Base-by-base conservation (phyloP, 2,797 vertebrate species). In the Sardinella longiceps region DNA sequence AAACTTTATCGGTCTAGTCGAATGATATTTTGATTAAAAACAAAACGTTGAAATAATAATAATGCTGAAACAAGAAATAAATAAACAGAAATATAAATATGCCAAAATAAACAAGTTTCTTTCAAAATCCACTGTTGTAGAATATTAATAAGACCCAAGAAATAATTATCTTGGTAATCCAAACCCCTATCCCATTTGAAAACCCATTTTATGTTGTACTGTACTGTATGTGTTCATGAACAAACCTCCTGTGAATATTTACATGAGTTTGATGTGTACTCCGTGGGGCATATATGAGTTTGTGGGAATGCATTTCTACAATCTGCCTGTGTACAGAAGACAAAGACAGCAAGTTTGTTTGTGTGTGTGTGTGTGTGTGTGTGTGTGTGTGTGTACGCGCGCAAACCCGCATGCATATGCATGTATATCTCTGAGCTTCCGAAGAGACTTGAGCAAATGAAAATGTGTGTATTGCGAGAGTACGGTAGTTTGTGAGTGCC, bases 1-100 rank as follows among this genome's bases (percentile, higher is more conserved):
- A 85, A 85, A 87, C 86, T 25, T 84, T 83, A 88, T 87, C 87
- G 88, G 87, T 82, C 81, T 84, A 20, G 46, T 89, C 30, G 90
- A 89, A 84, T 86, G 89, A 84, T 87, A 70, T 43, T 77, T 77
- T 23, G 15, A 39, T 23, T 5, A 23, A 77, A 74, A 77, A 77
- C 2, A 18, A 14, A 74, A 37, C 12, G 5, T 37, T 39, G 20
- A 39, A 77, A n/a, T 23, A 77, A 77, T 43, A 77, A 23, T 23
- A 43, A 43, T 7, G 11, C 18, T 5, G 12, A 30, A 30, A 3
- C 25, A 7, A 28, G 14, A 33, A 66, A 25, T 14, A 2, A 66
- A 23, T 39, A 43, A 43, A 18, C 70, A 37, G 6, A 15, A 74
- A 33, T 18, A 74, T 18, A 74, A 39, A 74, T 30, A 74, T 15